Evolutionary conservation across 2,113 vertebrate species (phyloP), one percentile per base, ranked within the genome.

Genomic region (Ptilonorhynchus violaceus): DNA sequence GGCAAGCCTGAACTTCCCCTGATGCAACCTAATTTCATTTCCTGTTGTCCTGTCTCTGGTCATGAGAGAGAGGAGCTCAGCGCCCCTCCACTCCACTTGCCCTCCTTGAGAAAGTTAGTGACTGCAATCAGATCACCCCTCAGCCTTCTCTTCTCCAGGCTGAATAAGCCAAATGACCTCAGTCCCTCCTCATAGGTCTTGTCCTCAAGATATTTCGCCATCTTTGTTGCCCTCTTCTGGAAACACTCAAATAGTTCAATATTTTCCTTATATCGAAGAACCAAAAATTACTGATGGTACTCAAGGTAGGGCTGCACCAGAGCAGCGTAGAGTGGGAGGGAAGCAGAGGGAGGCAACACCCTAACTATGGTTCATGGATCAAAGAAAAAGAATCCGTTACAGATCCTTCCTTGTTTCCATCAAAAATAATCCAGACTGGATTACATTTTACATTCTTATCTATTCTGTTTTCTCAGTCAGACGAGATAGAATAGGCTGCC

Each of bases 261-360:
- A 12, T 63, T 55, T 39, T 62, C 31, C 22, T 69, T 31, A 16
- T 18, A 23, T 1, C 59, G 20, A 58, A 46, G 44, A 33, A 70
- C 20, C 6, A 39, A 69, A 28, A 81, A 35, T 33, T 41, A 15
- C n/a, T n/a, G n/a, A n/a, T n/a, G n/a, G n/a, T 24, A 28, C 37
- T 39, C 1, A 1, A 67, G 21, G 21, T 23, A 27, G 16, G 7
- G 4, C 31, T 5, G 2, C 9, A 64, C 8, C 13, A 59, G 31
- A 25, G 15, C 9, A 37, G 9, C 18, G 19, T 10, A 44, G 10
- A 78, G 15, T 55, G 22, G 25, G 28, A 47, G 59, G 31, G 22
- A 59, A 64, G 11, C 0, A 0, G 13, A 67, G 19, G 5, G 70
- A 46, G 25, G 62, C 2, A 0, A 22, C 4, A 16, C 4, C 0